phyloP scores from a whole-genome alignment of 2,888 invertebrate genomes.

The Protonemura montana region DNA sequence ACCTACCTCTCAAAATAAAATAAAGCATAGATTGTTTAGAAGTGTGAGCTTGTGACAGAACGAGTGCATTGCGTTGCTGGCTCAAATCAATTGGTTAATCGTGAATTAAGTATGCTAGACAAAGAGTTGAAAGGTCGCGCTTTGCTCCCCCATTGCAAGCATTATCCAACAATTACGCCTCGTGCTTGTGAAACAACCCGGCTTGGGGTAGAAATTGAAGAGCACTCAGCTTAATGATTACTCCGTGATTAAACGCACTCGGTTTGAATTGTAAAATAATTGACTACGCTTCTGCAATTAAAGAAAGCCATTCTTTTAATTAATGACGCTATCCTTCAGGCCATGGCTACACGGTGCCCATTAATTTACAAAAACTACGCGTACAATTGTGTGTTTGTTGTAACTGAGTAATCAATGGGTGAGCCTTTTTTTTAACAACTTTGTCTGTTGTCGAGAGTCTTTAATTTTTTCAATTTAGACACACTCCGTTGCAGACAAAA shows the following conservation, averaged over 20 bases:
- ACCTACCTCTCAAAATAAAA: not conserved
- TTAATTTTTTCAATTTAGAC: not conserved
- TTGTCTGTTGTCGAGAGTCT: not conserved
- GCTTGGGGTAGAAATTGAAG: not conserved
- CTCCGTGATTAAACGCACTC: constrained; percentile 19
- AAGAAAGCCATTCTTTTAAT: constrained; percentile 23
- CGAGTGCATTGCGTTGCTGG: not conserved
- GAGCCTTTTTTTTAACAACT: not conserved
- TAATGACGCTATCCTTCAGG: not conserved
- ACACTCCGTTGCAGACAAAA: not conserved
- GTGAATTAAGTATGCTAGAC: not conserved
- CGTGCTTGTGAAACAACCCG: not conserved
- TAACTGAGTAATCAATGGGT: not conserved
- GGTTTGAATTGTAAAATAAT: constrained; percentile 2
- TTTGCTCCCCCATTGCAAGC: not conserved
- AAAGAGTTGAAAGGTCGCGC: constrained; percentile 1
- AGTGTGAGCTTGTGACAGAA: not conserved
- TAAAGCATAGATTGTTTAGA: not conserved
- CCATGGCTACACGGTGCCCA: not conserved
- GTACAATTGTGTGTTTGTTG: not conserved
- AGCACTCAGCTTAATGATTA: not conserved
- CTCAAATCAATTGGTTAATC: not conserved
- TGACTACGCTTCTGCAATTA: constrained; percentile 23
- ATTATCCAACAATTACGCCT: not conserved
- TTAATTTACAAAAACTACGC: not conserved